phyloP scores from a whole-genome alignment of 2,797 vertebrate genomes.

The Danionella dracula region DNA sequence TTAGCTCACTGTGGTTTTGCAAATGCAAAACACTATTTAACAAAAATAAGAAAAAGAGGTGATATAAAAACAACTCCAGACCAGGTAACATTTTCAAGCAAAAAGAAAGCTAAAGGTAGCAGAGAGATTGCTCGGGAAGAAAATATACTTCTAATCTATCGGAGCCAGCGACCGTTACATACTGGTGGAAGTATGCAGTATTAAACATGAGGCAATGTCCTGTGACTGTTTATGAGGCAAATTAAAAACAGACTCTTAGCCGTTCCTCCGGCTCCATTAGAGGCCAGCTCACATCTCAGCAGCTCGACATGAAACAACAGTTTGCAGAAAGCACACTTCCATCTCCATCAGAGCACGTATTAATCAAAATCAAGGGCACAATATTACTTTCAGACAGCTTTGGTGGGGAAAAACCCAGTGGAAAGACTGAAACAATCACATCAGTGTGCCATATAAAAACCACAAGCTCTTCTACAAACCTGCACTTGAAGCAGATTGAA shows the following conservation, averaged over 20 bases:
- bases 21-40: too few relatives aligned
- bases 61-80: slow-evolving; percentile 11
- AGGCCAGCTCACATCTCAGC: slow-evolving; percentile 34
- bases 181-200: slow-evolving; percentile 60
- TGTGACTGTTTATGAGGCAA: slow-evolving; percentile 57
- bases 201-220: slow-evolving; percentile 65
- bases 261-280: slow-evolving; percentile 46
- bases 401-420: neutral
- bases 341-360: neutral
- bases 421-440: neutral
- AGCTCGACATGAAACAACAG: slow-evolving; percentile 26
- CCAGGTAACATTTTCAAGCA: too few relatives aligned
- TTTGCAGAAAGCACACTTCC: neutral
- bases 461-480: neutral
- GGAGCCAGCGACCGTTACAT: slow-evolving; percentile 58
- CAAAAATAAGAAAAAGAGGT: too few relatives aligned
- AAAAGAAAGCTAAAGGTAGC: slow-evolving; percentile 4
- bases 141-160: slow-evolving; percentile 45
- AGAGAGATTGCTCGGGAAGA: slow-evolving; percentile 32
- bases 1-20: too few relatives aligned
- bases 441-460: neutral
- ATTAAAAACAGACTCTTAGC: slow-evolving; percentile 63
- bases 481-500: neutral
- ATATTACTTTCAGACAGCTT: neutral
- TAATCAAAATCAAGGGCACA: neutral